Conservation (phyloP, 1,140 invertebrate species). For the Drosophila ogumai region DNA sequence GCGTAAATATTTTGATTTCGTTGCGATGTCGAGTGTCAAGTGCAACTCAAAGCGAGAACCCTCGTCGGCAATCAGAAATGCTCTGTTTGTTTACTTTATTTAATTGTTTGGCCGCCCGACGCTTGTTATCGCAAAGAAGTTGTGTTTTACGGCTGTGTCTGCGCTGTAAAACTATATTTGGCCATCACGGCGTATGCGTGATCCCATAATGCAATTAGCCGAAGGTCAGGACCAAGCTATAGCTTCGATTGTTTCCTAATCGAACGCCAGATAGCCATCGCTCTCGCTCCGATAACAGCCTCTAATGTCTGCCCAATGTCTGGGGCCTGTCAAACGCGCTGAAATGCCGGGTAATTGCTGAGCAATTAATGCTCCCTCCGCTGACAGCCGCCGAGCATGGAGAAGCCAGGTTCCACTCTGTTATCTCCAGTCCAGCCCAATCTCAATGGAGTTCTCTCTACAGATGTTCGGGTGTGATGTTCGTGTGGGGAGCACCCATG, state of each 20-base stretch:
- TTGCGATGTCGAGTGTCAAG: conserved; percentile 42
- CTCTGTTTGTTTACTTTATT: conserved; percentile 29
- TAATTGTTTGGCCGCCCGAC: conserved; percentile 28
- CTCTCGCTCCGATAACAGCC: conserved; percentile 7
- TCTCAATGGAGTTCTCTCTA: conserved; percentile 1
- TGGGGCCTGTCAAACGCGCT: conserved; percentile 25
- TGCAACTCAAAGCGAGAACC: conserved; percentile 32
- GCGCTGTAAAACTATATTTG: conserved; percentile 15
- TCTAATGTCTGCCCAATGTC: conserved; percentile 21
- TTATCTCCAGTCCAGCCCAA: conserved; percentile 7
- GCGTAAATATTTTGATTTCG: conserved; percentile 72
- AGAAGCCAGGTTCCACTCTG: background rate
- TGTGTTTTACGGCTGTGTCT: conserved; percentile 25
- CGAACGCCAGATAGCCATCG: background rate
- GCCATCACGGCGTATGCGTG: conserved; percentile 35
- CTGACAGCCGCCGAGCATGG: background rate
- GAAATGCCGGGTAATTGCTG: conserved; percentile 28
- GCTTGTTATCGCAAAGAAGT: conserved; percentile 22
- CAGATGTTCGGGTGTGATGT: conserved; percentile 22
- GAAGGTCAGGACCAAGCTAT: conserved; percentile 27
- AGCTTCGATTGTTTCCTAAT: conserved; percentile 18
- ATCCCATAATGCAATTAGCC: conserved; percentile 36
- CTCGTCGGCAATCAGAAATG: conserved; percentile 18
- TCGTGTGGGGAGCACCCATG: conserved; percentile 11
- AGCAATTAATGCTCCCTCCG: conserved; percentile 33